Percentiles rank a stretch among this genome's conserved stretches.
Evolutionary conservation across 2,797 vertebrate species (phyloP).

Genomic region (Orestias chungarensis): DNA sequence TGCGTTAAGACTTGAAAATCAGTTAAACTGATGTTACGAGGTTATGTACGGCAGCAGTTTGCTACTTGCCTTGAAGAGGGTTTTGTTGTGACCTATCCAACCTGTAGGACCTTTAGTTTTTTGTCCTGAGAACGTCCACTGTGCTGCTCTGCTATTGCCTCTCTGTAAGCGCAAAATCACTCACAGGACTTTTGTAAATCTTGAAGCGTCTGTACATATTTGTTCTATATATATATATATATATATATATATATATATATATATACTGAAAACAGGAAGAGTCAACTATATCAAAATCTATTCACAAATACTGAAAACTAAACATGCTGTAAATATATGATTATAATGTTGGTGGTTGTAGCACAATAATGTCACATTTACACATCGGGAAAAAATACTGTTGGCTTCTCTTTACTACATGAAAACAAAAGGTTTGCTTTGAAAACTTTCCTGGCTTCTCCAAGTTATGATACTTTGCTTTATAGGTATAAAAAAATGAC

Average conservation of each 20-base stretch:
- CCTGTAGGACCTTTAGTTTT: slow-evolving; percentile 52
- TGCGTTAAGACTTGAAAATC: slow-evolving; percentile 46
- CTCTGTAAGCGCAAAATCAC: slow-evolving; percentile 48
- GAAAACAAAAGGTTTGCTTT: slow-evolving; percentile 22
- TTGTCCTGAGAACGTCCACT: slow-evolving; percentile 52
- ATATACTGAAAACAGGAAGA: slow-evolving; percentile 58
- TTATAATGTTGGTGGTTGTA: slow-evolving; percentile 53
- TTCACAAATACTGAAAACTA: slow-evolving; percentile 52
- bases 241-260: too few relatives aligned
- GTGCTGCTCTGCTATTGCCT: slow-evolving; percentile 60
- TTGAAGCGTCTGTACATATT: slow-evolving; percentile 58
- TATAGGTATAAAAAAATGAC: background rate
- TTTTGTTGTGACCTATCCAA: slow-evolving; percentile 47
- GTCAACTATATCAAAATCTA: slow-evolving; percentile 49
- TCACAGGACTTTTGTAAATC: slow-evolving; percentile 69
- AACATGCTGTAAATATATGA: slow-evolving; percentile 45
- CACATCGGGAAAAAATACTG: slow-evolving; percentile 43
- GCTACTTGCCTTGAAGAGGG: slow-evolving; percentile 58
- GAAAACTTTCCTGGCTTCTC: slow-evolving; percentile 34
- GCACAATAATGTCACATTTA: slow-evolving; percentile 64
- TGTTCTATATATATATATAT: too few relatives aligned
- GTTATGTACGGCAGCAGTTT: slow-evolving; percentile 44
- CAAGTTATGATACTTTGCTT: slow-evolving; percentile 35
- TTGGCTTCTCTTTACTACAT: slow-evolving; percentile 37
- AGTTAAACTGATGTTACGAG: slow-evolving; percentile 40